Evolutionary conservation across 2,113 vertebrate genomes (phyloP), one percentile per base, ranked within the genome.

Genomic region (Salvelinus alpinus): DNA sequence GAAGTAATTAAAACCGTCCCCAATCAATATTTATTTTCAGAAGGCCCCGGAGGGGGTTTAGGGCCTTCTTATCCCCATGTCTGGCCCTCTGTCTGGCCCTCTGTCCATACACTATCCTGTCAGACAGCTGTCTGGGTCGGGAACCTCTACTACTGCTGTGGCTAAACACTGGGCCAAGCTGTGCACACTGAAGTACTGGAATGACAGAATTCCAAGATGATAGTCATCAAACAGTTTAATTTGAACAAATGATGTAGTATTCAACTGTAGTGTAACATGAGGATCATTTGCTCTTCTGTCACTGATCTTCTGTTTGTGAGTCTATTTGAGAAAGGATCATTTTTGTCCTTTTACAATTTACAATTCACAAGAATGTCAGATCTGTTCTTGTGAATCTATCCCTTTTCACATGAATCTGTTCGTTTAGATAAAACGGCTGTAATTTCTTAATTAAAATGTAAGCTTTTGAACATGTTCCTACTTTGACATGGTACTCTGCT

Each of bases 1-100:
- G 90, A 93, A 93, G 93, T 93, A 94, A 94, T 94, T 94, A 94
- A 93, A 93, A 93, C 88, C 84, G 85, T 93, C 88, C 79, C 74
- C 89, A 92, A 94, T 94, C 93, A 93, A 93, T 93, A 93, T 93
- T 92, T 94, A 89, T 92, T 90, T 89, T 88, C 82, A 91, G 87
- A 82, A 80, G 81, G 81, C 80, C 82, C 84, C 77, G 82, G 82
- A 84, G 89, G 90, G 88, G 88, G 78, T 87, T 90, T 82, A 77
- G 85, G 60, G 57, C 44, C 76, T 72, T 57, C 83, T 86, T 82
- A 77, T 64, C 5, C 71, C 48, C 83, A 64, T 18, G 62, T 64
- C n/a, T 22, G 70, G 60, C 71, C 79, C 29, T 31, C 29, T 76
- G 73, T 78, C 79, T 22, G 70, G 60, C 73, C 79, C 78, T 78